Evolutionary conservation across 2,888 invertebrate species (phyloP).

Genomic region (Amiota mariae): DNA sequence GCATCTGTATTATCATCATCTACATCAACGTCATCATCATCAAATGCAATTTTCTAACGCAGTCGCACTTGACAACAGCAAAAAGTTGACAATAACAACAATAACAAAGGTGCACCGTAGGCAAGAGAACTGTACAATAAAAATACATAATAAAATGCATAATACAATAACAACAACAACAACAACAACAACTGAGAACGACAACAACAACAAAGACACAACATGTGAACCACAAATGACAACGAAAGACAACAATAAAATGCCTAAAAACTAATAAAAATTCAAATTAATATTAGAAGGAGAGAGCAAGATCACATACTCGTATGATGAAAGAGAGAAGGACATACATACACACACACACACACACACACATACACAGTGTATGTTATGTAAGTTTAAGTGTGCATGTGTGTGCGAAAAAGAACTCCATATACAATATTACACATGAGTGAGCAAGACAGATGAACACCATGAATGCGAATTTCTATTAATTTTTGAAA

Average conservation of each 20-base stretch:
- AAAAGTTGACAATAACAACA: slow-evolving; percentile 37
- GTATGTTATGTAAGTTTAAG: neutral
- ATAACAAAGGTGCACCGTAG: slow-evolving; percentile 35
- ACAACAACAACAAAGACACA: slow-evolving; percentile 30
- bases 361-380: neutral
- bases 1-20: neutral
- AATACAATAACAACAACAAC: slow-evolving; percentile 44
- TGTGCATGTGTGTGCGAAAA: slow-evolving; percentile 22
- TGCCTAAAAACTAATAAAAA: slow-evolving; percentile 72
- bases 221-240: slow-evolving; percentile 35
- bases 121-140: slow-evolving; percentile 47
- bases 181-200: slow-evolving; percentile 34
- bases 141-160: slow-evolving; percentile 48
- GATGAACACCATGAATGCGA: slow-evolving; percentile 54
- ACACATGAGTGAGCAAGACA: slow-evolving; percentile 41
- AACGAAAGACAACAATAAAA: slow-evolving; percentile 54
- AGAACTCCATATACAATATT: slow-evolving; percentile 8
- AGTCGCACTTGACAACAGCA: slow-evolving; percentile 65
- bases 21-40: slow-evolving; percentile 34
- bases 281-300: slow-evolving; percentile 70
- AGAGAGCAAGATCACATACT: neutral
- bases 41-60: slow-evolving; percentile 71
- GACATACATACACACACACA: neutral
- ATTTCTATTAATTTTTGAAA: slow-evolving; percentile 71
- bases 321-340: neutral